Evolutionary conservation across 2,888 invertebrate species (phyloP).

Genomic region (Yponomeuta sedellus): DNA sequence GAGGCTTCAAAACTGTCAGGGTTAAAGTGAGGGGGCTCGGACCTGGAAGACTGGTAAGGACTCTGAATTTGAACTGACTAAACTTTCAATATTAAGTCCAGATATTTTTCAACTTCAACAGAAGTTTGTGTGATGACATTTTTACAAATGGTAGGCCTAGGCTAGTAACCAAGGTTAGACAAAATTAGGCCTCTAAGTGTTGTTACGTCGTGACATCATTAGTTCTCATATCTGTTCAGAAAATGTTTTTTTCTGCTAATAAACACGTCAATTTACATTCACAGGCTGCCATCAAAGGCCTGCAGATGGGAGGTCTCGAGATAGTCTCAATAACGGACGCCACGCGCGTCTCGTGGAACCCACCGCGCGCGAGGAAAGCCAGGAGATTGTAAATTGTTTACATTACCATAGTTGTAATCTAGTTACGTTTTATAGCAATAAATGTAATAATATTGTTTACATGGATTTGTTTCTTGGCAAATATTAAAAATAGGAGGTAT

Average conservation of each 20-base stretch:
- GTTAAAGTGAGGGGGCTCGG: conserved; percentile 90
- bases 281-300: conserved; percentile 94
- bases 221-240: too few relatives aligned
- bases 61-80: too few relatives aligned
- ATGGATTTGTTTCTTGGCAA: not conserved
- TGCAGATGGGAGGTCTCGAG: conserved; percentile 93
- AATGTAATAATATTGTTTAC: conserved; percentile 21
- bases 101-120: not conserved
- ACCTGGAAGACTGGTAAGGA: conserved; percentile 90
- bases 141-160: too few relatives aligned
- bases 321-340: conserved; percentile 95
- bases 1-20: conserved; percentile 85
- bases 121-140: too few relatives aligned
- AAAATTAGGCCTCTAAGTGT: too few relatives aligned
- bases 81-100: not conserved
- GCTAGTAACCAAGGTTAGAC: too few relatives aligned
- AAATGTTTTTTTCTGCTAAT: too few relatives aligned
- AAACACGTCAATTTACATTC: not conserved
- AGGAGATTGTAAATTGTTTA: conserved; percentile 81
- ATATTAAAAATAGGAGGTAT: not conserved
- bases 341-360: conserved; percentile 89
- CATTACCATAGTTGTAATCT: not conserved
- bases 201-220: too few relatives aligned
- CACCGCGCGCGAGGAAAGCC: conserved; percentile 89
- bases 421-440: conserved; percentile 10